Percentiles rank a stretch among this genome's conserved stretches.
phyloP scores from a whole-genome alignment of 1,140 invertebrate species.

The Oncopeltus fasciatus region DNA sequence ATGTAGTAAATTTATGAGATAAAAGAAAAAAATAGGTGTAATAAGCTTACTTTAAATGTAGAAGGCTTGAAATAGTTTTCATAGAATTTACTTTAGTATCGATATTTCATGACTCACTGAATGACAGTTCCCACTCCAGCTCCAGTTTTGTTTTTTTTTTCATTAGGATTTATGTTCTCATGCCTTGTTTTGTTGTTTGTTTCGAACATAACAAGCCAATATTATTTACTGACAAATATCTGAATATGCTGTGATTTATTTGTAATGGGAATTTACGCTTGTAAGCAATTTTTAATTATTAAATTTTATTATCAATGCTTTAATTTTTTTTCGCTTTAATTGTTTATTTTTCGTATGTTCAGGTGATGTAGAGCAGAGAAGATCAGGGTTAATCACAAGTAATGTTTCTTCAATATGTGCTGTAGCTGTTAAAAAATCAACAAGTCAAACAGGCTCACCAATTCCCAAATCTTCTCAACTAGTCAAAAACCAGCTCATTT shows the following conservation, averaged over 20 bases:
- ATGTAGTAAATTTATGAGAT: too few relatives aligned
- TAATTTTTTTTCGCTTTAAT: background rate
- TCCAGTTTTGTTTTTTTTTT: too few relatives aligned
- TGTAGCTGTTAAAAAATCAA: background rate
- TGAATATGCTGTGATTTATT: background rate
- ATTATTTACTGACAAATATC: too few relatives aligned
- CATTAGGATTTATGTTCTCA: too few relatives aligned
- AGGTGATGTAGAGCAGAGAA: background rate
- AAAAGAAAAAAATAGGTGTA: too few relatives aligned
- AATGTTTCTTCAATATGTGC: background rate
- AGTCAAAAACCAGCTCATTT: slow-evolving; percentile 9
- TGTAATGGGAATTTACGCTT: slow-evolving; percentile 4
- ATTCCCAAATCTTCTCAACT: slow-evolving; percentile 16
- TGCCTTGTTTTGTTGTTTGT: too few relatives aligned
- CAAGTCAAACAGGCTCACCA: slow-evolving; percentile 4
- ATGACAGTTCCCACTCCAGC: too few relatives aligned
- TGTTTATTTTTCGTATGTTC: background rate
- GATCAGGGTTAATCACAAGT: background rate
- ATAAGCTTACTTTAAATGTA: too few relatives aligned
- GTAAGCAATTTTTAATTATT: background rate
- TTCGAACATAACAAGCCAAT: too few relatives aligned
- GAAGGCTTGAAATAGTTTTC: too few relatives aligned
- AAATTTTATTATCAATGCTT: background rate
- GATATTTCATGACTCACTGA: too few relatives aligned
- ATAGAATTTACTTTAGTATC: too few relatives aligned